Evolutionary conservation across 2,113 vertebrate species (phyloP), one percentile per base, ranked within the genome.

Genomic region (Poeciliopsis prolifica): DNA sequence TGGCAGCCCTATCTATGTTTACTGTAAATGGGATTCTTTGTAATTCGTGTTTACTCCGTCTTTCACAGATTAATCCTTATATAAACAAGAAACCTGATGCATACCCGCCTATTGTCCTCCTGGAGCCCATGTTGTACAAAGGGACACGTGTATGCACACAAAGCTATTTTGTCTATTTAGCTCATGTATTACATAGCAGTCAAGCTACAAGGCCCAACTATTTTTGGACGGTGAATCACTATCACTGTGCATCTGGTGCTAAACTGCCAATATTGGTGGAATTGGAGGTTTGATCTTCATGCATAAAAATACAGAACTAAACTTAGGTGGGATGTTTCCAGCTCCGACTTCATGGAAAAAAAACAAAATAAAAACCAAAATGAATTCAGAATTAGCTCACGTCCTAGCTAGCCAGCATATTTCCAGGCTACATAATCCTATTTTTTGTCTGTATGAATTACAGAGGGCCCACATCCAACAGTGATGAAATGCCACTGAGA

Each of bases 21-120:
- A 89, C 87, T 88, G 89, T 91, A 91, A 92, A 86, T 83, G 78
- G 61, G 29, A 80, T 29, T 72, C 76, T 79, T 91, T 92, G 87
- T 89, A 13, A 13, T n/a, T 5, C 48, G 51, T 86, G 84, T 91
- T 82, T 88, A 63, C 82, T 72, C 60, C 68, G 74, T 81, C 85
- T 87, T 86, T 77, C 75, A 80, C 76, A 65, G 75, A 68, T 54
- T 74, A 60, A 80, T 78, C 70, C 82, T 73, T 58, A 84, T 71
- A 74, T 74, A 74, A 70, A 77, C 70, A 37, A 74, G 71, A 88
- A 83, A 78, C 80, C 76, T 54, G 80, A 71, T 13, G 12, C 70
- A 60, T 48, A 78, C 72, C 48, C 37, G 42, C 26, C 65, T 70
- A 58, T 81, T 79, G 77, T 85, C 42, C 62, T 48, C 35, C 15